These are phyloP conservation scores for Australoheros scitulus DNA, from an alignment of 2,113 vertebrate genomes.

Conservation along the genomic window DNA sequence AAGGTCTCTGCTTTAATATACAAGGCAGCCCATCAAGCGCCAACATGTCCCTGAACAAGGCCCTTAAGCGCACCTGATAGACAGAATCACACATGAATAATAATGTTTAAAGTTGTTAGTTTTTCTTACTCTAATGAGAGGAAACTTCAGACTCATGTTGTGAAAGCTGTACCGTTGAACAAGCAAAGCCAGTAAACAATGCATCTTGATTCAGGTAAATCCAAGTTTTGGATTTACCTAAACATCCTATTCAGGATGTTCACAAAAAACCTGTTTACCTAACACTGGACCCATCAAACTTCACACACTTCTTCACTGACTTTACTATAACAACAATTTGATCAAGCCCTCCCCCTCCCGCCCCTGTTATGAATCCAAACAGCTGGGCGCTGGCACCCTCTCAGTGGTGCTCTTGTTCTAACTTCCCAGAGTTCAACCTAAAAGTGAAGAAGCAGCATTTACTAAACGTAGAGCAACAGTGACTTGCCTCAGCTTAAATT, in stretches of 20 bases:
- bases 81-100: neutral
- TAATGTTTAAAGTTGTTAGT: neutral
- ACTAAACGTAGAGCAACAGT: neutral
- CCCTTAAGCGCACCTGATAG: neutral
- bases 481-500: neutral
- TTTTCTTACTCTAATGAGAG: neutral
- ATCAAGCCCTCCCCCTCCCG: no score
- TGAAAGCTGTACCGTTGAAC: neutral
- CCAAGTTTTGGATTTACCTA: neutral
- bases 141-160: neutral
- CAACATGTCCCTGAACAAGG: neutral
- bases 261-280: no score
- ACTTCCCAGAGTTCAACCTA: neutral
- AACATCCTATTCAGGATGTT: no score
- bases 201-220: neutral
- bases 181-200: neutral
- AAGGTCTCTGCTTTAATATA: slow-evolving; percentile 7
- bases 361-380: no score
- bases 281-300: no score
- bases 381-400: no score
- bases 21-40: slow-evolving; percentile 1
- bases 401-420: neutral
- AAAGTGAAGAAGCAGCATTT: neutral
- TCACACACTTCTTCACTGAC: no score
- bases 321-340: no score